Evolutionary conservation across 2,888 invertebrate species (phyloP).

Genomic region (Pyrrhosoma nymphula): DNA sequence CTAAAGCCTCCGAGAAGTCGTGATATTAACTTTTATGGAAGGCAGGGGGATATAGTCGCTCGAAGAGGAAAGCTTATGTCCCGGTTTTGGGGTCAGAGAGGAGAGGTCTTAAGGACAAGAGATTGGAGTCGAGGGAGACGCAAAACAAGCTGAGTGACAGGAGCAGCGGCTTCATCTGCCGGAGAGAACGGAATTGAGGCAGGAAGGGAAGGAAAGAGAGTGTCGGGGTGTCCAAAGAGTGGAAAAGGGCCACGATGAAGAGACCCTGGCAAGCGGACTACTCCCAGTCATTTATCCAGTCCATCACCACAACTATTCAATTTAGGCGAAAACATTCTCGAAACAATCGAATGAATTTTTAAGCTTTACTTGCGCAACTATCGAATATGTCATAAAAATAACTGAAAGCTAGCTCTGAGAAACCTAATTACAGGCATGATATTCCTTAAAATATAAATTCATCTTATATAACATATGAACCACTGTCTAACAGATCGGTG

Average conservation of each 20-base stretch:
- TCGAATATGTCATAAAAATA: too few relatives aligned
- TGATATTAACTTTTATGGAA: slow-evolving; percentile 37
- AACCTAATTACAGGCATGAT: too few relatives aligned
- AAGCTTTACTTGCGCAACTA: too few relatives aligned
- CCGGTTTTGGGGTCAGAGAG: background rate
- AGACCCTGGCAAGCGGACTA: background rate
- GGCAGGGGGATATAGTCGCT: background rate
- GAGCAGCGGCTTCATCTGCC: background rate
- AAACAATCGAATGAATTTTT: too few relatives aligned
- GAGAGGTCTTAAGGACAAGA: background rate
- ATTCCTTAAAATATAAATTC: too few relatives aligned
- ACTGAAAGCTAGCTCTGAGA: too few relatives aligned
- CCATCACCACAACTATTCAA: too few relatives aligned
- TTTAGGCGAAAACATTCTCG: too few relatives aligned
- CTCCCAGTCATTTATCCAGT: background rate
- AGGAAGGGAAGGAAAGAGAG: background rate
- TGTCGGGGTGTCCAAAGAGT: too few relatives aligned
- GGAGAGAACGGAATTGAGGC: background rate
- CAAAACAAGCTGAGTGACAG: slow-evolving; percentile 28
- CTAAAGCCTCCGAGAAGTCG: background rate
- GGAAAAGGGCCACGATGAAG: background rate
- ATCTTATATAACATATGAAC: too few relatives aligned
- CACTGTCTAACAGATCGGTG: too few relatives aligned
- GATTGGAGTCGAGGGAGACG: background rate
- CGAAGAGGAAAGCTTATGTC: background rate